These are phyloP conservation scores for Eulimnadia texana DNA, from an alignment of 1,140 invertebrate genomes.

Conservation along the genomic window DNA sequence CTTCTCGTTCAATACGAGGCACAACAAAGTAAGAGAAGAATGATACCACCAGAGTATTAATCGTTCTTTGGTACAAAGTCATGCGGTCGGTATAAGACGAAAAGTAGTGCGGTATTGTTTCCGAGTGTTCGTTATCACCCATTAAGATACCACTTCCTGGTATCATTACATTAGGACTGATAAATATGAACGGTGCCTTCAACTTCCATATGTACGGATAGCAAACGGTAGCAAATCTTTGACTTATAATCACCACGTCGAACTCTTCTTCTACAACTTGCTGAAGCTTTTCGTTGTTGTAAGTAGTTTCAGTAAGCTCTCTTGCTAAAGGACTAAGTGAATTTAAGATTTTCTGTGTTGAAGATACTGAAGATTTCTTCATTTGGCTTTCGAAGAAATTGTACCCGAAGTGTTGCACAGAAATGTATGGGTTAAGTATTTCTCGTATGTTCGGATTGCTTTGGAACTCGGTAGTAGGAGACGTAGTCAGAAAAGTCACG, in stretches of 20 bases:
- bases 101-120: neutral
- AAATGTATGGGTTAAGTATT: no score
- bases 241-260: constrained; percentile 25
- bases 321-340: neutral
- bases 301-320: neutral
- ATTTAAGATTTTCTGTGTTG: no score
- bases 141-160: constrained; percentile 32
- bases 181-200: constrained; percentile 40
- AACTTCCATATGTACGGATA: constrained; percentile 30
- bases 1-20: neutral
- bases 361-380: neutral
- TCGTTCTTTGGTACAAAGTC: neutral
- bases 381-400: neutral
- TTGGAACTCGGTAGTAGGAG: neutral
- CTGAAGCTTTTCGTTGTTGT: neutral
- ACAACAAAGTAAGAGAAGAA: neutral
- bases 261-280: constrained; percentile 13
- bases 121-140: constrained; percentile 30
- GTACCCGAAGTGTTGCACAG: neutral
- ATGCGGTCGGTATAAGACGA: constrained; percentile 4
- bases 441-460: neutral
- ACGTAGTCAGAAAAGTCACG: constrained; percentile 22
- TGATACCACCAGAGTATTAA: constrained; percentile 22
- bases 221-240: constrained; percentile 23
- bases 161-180: constrained; percentile 15